Evolutionary conservation across 2,113 vertebrate species (phyloP).

Genomic region (Chaetura pelagica): DNA sequence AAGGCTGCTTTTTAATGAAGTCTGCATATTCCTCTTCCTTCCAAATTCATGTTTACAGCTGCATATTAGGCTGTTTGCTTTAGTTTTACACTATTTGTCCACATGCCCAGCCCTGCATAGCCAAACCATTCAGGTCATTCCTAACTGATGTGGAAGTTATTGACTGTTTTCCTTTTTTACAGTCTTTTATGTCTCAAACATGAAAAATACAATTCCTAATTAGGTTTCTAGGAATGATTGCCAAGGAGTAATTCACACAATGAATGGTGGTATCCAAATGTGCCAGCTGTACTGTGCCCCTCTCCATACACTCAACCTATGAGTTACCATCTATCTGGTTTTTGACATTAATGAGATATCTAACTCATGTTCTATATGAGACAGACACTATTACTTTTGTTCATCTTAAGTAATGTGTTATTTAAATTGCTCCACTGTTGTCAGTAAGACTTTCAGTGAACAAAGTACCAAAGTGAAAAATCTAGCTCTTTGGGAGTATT

Average conservation of each 20-base stretch:
- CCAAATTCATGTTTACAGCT: background rate
- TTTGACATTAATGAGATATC: background rate
- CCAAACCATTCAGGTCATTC: background rate
- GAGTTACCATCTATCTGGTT: background rate
- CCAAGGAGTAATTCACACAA: background rate
- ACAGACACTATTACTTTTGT: background rate
- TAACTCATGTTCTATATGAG: background rate
- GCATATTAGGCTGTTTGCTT: background rate
- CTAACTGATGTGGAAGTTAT: background rate
- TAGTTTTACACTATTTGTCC: background rate
- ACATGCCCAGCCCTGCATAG: background rate
- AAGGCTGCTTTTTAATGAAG: background rate
- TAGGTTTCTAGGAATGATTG: background rate
- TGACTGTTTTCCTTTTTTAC: background rate
- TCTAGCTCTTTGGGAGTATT: background rate
- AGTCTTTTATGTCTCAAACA: background rate
- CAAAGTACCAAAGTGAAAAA: background rate
- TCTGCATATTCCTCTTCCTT: background rate
- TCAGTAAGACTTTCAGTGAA: background rate
- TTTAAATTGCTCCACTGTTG: background rate
- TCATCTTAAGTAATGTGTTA: background rate
- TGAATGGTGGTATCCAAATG: background rate
- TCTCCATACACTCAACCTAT: background rate
- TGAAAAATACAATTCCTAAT: background rate
- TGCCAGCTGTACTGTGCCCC: background rate